Conservation (phyloP, 1,140 invertebrate species). For the Octopus sinensis region DNA sequence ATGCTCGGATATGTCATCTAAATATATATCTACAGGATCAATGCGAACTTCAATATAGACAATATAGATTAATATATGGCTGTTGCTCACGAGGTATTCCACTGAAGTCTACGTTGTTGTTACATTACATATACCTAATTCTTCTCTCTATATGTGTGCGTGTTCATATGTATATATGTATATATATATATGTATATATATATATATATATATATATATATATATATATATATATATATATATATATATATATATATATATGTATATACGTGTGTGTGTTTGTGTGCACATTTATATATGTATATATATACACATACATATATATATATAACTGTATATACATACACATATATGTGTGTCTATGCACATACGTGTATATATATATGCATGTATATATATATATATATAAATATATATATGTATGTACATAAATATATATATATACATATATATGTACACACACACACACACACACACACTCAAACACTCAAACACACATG, state of each 20-base stretch:
- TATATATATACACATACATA: background rate
- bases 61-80: background rate
- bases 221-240: background rate
- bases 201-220: background rate
- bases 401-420: background rate
- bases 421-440: background rate
- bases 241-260: background rate
- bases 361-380: background rate
- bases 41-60: background rate
- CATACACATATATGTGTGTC: background rate
- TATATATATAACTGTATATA: too few relatives aligned
- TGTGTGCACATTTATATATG: background rate
- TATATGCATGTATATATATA: background rate
- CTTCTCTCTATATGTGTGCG: background rate
- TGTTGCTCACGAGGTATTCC: background rate
- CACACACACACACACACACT: background rate
- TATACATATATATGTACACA: background rate
- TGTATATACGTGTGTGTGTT: background rate
- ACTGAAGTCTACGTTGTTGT: background rate
- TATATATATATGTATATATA: background rate
- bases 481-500: background rate
- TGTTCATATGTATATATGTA: background rate
- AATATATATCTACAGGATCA: background rate
- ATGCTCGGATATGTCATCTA: background rate
- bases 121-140: background rate